phyloP scores from a whole-genome alignment of 2,797 vertebrate species.

The Trematomus bernacchii region DNA sequence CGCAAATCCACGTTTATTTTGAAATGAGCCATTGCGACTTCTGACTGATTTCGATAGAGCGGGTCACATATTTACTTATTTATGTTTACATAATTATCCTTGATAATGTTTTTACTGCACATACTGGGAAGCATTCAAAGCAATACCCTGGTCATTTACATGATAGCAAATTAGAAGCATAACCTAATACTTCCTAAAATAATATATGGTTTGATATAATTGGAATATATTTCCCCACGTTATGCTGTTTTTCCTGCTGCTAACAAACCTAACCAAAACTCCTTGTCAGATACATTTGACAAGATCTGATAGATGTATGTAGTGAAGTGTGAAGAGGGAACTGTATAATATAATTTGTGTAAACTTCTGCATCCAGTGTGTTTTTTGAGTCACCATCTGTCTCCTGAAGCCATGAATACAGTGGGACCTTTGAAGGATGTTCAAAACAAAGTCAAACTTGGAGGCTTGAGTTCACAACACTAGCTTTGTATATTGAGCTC shows the following conservation, averaged over 20 bases:
- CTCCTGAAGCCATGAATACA: conserved; percentile 32
- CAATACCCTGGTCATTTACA: conserved; percentile 11
- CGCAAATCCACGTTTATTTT: too few species aligned
- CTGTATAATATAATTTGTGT: conserved; percentile 38
- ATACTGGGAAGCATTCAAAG: not conserved
- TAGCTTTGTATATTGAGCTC: not conserved
- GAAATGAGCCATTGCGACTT: too few species aligned
- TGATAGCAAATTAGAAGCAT: not conserved
- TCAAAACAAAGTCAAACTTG: not conserved
- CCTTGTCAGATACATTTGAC: not conserved
- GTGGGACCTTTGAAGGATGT: conserved; percentile 7
- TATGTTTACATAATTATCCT: not conserved
- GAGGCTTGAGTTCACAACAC: conserved; percentile 10
- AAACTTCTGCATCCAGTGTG: conserved; percentile 31
- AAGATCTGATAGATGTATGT: conserved; percentile 16
- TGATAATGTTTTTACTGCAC: not conserved
- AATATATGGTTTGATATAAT: not conserved
- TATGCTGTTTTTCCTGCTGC: not conserved
- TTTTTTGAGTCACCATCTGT: conserved; percentile 43
- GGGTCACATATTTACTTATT: not conserved
- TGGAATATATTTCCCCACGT: not conserved
- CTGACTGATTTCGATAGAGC: too few species aligned
- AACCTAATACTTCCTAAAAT: not conserved
- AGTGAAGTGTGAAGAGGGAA: conserved; percentile 5
- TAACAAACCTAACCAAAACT: not conserved